Evolutionary conservation across 2,888 invertebrate genomes (phyloP).

Genomic region (Carcina quercana): DNA sequence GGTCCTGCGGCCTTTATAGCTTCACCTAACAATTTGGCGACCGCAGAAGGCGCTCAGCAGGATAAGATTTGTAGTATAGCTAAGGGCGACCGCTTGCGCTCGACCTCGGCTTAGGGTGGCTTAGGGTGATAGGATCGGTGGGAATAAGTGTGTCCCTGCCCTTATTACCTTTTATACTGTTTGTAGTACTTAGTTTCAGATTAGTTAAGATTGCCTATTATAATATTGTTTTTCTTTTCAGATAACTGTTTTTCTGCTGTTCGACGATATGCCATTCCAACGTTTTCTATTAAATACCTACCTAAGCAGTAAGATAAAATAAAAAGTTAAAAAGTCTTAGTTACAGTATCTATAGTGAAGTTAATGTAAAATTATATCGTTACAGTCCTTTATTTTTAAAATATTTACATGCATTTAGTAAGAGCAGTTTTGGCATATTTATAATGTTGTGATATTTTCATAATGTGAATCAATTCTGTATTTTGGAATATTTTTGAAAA

Average conservation of each 20-base stretch:
- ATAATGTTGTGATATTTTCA: conserved; percentile 62
- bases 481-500: conserved; percentile 62
- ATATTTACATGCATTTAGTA: conserved; percentile 60
- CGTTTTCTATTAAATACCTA: conserved; percentile 22
- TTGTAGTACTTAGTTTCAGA: too few relatives aligned
- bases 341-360: conserved; percentile 34
- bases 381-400: conserved; percentile 57
- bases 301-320: conserved; percentile 40
- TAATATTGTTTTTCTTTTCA: conserved; percentile 21
- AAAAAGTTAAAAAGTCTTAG: conserved; percentile 31
- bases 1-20: too few relatives aligned
- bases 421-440: conserved; percentile 65
- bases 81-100: too few relatives aligned
- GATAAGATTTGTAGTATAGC: too few relatives aligned
- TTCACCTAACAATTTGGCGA: too few relatives aligned
- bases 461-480: conserved; percentile 64
- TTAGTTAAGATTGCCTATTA: too few relatives aligned
- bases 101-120: too few relatives aligned
- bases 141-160: too few relatives aligned
- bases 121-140: too few relatives aligned
- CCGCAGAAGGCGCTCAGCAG: too few relatives aligned
- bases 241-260: conserved; percentile 24
- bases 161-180: too few relatives aligned
- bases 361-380: conserved; percentile 60
- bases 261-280: conserved; percentile 25